Base-by-base conservation (phyloP, 2,113 vertebrate genomes). In the Raja brachyura region DNA sequence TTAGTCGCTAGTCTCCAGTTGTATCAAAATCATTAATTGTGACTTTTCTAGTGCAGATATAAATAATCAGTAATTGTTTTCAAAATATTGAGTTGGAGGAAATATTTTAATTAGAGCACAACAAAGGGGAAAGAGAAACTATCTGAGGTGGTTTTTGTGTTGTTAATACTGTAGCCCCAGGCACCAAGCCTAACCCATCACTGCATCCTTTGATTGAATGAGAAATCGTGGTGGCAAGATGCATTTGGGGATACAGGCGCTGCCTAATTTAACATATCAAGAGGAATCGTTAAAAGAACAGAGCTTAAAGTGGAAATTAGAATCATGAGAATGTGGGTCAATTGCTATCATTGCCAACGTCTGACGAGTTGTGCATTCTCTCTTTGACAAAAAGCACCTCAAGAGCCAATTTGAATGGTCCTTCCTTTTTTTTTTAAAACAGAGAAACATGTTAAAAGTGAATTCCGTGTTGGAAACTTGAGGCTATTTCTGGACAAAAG, bases 1-100 rank as follows among this genome's bases (percentile, higher is more conserved):
- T 88, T 88, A 88, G 28, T 63, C 5, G 83, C 28, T 63, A 31
- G 59, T 63, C 61, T 88, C 28, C 83, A 63, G 83, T 63, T 88
- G n/a, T 63, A 88, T 88, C 83, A 61, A 86, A 85, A 86, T 86
- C 83, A 31, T 88, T 88, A 63, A 88, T 88, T 88, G 59, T 88
- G 83, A 88, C 83, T 88, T 88, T 88, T 88, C 83, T 88, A 63
- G 59, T 88, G 59, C 59, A 63, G 83, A 88, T 88, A 88, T 88
- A 88, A 88, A 88, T 88, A 88, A 88, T 63, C 28, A 63, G 83
- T 88, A 31, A 63, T 63, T 88, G 83, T 88, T 88, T 88, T 63
- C 83, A 63, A 88, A 88, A 88, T 88, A 88, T 88, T 63, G 83
- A 88, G 59, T 63, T 63, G 83, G 11, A 61, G 79, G 28, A 88